Evolutionary conservation across 1,140 invertebrate genomes (phyloP).

Genomic region (Aphelinus atriplicis): DNA sequence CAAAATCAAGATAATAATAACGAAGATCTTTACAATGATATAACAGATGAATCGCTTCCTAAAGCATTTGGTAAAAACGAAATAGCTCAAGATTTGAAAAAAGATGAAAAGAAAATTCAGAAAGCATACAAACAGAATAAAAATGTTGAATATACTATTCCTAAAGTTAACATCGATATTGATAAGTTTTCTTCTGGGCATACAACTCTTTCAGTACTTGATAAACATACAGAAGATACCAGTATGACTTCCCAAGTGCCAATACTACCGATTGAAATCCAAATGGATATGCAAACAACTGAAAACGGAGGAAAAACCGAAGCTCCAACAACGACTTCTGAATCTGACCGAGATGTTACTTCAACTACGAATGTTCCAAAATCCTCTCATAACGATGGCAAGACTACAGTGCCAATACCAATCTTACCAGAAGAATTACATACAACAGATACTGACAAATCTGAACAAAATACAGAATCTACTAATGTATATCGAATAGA

Average conservation of each 20-base stretch:
- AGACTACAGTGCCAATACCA: conserved; percentile 59
- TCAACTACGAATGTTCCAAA: conserved; percentile 47
- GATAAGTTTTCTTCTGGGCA: conserved; percentile 6
- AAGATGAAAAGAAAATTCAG: conserved; percentile 37
- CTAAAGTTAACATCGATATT: conserved; percentile 2
- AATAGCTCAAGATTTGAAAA: conserved; percentile 35
- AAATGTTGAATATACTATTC: conserved; percentile 10
- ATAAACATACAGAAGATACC: conserved; percentile 51
- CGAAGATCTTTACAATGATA: conserved; percentile 63
- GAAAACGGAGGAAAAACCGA: conserved; percentile 35
- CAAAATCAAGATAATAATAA: conserved; percentile 52
- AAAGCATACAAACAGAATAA: conserved; percentile 34
- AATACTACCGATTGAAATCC: conserved; percentile 60
- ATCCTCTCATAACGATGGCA: conserved; percentile 46
- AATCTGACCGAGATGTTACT: conserved; percentile 44
- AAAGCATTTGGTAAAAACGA: conserved; percentile 45
- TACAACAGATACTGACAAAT: conserved; percentile 49
- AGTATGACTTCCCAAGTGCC: conserved; percentile 60
- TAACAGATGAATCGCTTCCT: conserved; percentile 52
- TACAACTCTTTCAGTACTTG: not conserved
- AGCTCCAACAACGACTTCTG: conserved; percentile 7
- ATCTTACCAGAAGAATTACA: conserved; percentile 61
- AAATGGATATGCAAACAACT: conserved; percentile 57
- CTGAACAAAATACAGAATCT: conserved; percentile 30
- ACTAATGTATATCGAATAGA: conserved; percentile 18